Base-by-base conservation (phyloP, 92 coral and sea anemone species). In the Epizoanthus rinbou region DNA sequence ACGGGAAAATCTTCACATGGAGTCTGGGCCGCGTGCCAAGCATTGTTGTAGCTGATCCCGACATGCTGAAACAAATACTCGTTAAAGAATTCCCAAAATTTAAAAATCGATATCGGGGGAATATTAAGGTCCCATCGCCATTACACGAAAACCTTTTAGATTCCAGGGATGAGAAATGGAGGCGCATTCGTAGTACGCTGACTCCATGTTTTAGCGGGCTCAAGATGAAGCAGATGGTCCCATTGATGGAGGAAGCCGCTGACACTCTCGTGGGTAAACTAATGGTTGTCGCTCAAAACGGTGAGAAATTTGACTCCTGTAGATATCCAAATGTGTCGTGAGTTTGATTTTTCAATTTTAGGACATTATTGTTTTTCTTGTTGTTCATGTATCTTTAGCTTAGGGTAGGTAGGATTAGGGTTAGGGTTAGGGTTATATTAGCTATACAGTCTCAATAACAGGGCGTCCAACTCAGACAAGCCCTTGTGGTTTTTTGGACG, bases 1-100 rank as follows among this genome's bases (percentile, higher is more conserved):
- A 86, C 53, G 92, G 92, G 63, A 89, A 86, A 19, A 74, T 89
- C 2, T 89, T 86, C 64, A 85, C 87, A 22, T 43, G 83, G 75
- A 86, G 87, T 50, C 24, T 79, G 65, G 92, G 92, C 4, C 75
- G 88, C 39, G 79, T 76, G 33, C 74, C 92, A 28, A 75, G 87
- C 14, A 60, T 89, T 25, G 90, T 86, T 10, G 54, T 89, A 45
- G 82, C 79, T 19, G 92, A 89, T 80, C 92, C 90, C 14, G 90
- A 89, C 56, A 56, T 87, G 35, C 78, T 90, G 8, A 90, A 90
- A 57, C 86, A 80, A 21, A 84, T 90, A 39, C 76, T 87, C 52
- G 88, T 87, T 2, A 90, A 84, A 76, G 90, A 90, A 57, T 90
- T 90, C 74, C 70, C 82, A 47, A 86, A 83, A 23, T 90, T 90